A percentile compares a stretch with the other conserved stretches of the same genome.
These are phyloP conservation scores for Triplophysa tibetana DNA, from an alignment of 2,113 vertebrate genomes.

Conservation along the genomic window DNA sequence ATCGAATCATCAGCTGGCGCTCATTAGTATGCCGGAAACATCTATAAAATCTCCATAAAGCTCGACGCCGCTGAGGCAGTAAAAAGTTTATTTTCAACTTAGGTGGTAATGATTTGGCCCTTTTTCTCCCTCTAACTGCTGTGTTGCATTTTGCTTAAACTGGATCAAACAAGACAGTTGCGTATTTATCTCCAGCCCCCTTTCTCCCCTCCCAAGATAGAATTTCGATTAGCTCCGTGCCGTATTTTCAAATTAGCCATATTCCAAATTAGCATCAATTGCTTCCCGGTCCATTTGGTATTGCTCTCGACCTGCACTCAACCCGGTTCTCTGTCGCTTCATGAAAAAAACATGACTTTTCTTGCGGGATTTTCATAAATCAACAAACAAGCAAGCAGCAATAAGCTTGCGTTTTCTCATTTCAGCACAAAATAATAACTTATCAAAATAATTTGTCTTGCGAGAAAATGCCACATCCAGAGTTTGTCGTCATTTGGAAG, in stretches of 20 bases:
- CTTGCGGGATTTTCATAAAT: conserved; percentile 35
- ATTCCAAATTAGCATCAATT: conserved; percentile 52
- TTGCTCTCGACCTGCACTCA: conserved; percentile 37
- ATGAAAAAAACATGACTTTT: conserved; percentile 40
- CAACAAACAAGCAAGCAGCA: conserved; percentile 41
- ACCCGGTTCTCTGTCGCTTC: conserved; percentile 9
- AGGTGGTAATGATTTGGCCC: conserved; percentile 42
- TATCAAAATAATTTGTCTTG: conserved; percentile 48
- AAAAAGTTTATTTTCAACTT: conserved; percentile 47
- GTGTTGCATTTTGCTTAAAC: conserved; percentile 35
- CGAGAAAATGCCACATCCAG: conserved; percentile 37
- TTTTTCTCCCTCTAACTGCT: conserved; percentile 29
- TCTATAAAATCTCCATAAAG: conserved; percentile 52
- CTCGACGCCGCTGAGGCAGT: conserved; percentile 38
- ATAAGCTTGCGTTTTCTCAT: conserved; percentile 43
- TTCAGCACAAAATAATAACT: conserved; percentile 51
- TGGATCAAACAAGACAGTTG: conserved; percentile 49
- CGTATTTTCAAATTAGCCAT: conserved; percentile 50
- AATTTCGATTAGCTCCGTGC: conserved; percentile 47
- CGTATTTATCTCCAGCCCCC: conserved; percentile 10
- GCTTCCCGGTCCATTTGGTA: conserved; percentile 43
- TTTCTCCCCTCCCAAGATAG: conserved; percentile 34
- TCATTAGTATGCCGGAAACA: conserved; percentile 47
- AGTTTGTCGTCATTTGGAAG: conserved; percentile 40
- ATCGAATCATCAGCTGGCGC: conserved; percentile 31